Evolutionary conservation across 2,888 invertebrate species (phyloP), one percentile per base, ranked within the genome.

Genomic region (Julus scanicus): DNA sequence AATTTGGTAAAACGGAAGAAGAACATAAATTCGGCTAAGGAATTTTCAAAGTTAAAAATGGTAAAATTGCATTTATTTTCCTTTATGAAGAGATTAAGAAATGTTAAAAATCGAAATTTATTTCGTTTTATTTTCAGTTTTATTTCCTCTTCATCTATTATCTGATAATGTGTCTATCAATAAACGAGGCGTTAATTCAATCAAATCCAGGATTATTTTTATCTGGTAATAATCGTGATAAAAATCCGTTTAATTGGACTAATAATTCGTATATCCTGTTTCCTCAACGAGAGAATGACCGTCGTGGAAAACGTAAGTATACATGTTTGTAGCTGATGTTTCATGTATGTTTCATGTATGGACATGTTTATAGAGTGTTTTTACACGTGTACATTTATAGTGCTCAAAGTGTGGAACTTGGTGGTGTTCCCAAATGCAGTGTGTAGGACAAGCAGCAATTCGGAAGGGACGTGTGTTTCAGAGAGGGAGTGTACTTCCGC

Each of bases 401-500:
- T 80, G 80, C 11, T 80, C 0, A 80, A 80, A 80, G 80, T 80
- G 37, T 80, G 80, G 80, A 80, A 80, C 37, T 80, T 80, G 80
- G 80, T 80, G 80, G 37, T 80, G 37, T 86, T 86, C 57, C 86
- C 49, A 11, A 86, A 86, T 37, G 17, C 39, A 9, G 53, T 53
- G 6, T 86, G 86, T 5, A n/a, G 86, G 3, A 20, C 53, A 40
- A 17, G 57, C 39, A 57, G 37, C 37, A 86, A 49, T 86, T 86
- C 37, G 37, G 37, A 48, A 11, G 88, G 88, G 49, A 88, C 63
- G 20, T 88, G 88, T 80, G 89, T 89, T 37, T 89, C 89, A 37
- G 89, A 89, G 20, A 88, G 89, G 85, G 86, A 89, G 84, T 89
- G 89, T 86, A 87, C 88, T 29, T 89, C 89, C 63, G 86, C 20